Evolutionary conservation across 92 coral and sea anemone genomes (phyloP).

Genomic region (Galaxea fascicularis): DNA sequence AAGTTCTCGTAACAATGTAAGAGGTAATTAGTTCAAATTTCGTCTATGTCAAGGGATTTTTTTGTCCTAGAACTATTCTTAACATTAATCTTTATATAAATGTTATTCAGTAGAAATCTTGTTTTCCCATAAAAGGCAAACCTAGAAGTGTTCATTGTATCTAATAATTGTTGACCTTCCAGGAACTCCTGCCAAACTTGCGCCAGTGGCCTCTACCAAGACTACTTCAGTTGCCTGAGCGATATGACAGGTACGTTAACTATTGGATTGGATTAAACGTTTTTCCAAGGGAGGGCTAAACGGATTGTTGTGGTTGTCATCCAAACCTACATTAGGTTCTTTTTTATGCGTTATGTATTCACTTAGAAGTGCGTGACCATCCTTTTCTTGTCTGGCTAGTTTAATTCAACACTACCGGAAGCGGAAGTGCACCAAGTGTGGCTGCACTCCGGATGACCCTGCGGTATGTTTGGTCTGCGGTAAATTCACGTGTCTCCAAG

Average conservation of each 20-base stretch:
- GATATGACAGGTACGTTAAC: slow-evolving; percentile 83
- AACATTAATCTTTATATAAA: neutral
- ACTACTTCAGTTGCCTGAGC: slow-evolving; percentile 87
- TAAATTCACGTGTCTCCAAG: slow-evolving; percentile 87
- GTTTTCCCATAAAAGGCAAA: too few relatives aligned
- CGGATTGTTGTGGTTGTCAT: neutral
- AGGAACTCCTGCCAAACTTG: slow-evolving; percentile 85
- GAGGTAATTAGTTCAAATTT: too few relatives aligned
- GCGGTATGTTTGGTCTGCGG: slow-evolving; percentile 99
- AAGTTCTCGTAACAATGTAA: too few relatives aligned
- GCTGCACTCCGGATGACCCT: slow-evolving; percentile 89
- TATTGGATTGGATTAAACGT: too few relatives aligned
- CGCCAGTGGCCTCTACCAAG: slow-evolving; percentile 90
- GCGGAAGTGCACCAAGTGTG: slow-evolving; percentile 84
- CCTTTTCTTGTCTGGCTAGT: slow-evolving; percentile 48
- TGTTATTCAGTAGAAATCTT: too few relatives aligned
- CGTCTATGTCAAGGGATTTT: neutral
- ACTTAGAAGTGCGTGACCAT: neutral
- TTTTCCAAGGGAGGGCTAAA: neutral
- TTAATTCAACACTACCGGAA: slow-evolving; percentile 95
- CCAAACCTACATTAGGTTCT: too few relatives aligned
- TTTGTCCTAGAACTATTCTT: neutral
- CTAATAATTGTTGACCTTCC: neutral
- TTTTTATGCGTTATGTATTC: too few relatives aligned
- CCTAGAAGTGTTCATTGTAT: neutral